phyloP scores from a whole-genome alignment of 2,113 vertebrate species.

The Leuciscus idus region DNA sequence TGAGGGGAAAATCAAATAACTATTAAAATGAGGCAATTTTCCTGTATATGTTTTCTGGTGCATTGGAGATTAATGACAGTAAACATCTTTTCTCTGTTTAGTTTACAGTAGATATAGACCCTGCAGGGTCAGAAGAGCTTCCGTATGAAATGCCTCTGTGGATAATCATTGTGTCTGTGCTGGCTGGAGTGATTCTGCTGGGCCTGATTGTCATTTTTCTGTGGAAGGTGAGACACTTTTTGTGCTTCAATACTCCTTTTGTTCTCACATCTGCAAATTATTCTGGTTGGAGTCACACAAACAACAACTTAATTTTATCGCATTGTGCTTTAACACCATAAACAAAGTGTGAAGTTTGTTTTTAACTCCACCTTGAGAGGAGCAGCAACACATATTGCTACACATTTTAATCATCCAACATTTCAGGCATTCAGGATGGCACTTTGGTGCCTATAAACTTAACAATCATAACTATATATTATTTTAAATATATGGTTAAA shows the following conservation, averaged over 20 bases:
- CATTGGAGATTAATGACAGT: conserved; percentile 7
- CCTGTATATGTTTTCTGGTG: background rate
- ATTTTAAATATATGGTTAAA: background rate
- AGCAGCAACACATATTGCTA: background rate
- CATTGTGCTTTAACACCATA: background rate
- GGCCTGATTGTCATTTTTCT: conserved; percentile 84
- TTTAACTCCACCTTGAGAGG: conserved; percentile 1
- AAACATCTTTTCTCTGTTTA: conserved; percentile 57
- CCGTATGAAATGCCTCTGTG: conserved; percentile 78
- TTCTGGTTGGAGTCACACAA: background rate
- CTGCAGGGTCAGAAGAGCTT: conserved; percentile 74
- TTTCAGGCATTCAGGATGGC: background rate
- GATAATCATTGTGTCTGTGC: conserved; percentile 81
- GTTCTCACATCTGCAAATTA: conserved; percentile 1
- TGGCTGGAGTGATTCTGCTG: conserved; percentile 84
- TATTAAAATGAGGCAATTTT: conserved; percentile 42
- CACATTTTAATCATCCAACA: background rate
- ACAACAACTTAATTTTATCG: background rate
- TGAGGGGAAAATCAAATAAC: conserved; percentile 31
- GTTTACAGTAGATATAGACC: conserved; percentile 83
- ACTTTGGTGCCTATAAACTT: background rate
- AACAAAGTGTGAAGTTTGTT: background rate
- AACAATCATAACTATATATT: background rate
- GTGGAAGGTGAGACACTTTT: conserved; percentile 83
- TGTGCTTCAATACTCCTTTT: background rate